A percentile compares a stretch with the other conserved stretches of the same genome.
phyloP scores from a whole-genome alignment of 2,113 vertebrate species.

The Columba janthina region DNA sequence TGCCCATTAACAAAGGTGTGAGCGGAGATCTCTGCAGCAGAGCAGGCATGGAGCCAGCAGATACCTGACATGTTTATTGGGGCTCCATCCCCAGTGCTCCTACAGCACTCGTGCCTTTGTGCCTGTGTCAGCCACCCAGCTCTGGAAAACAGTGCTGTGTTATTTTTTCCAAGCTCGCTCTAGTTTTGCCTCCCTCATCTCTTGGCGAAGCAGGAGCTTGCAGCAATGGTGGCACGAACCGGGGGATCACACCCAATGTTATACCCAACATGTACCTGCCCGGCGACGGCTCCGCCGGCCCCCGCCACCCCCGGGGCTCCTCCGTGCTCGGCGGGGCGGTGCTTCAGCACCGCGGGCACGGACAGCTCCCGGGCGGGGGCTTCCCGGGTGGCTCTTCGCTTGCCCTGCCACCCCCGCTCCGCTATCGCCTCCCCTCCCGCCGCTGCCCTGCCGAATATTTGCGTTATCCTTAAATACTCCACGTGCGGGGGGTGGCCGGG shows the following conservation, averaged over 20 bases:
- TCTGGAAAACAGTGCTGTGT: rapidly evolving
- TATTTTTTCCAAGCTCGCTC: neutral
- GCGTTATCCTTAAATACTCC: neutral
- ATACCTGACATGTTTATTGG: rapidly evolving
- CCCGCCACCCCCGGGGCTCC: neutral
- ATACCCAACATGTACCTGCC: rapidly evolving
- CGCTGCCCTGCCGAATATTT: neutral
- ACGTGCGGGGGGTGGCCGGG: neutral
- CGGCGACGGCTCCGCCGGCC: too few species aligned
- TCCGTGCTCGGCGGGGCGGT: neutral
- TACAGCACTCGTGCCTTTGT: rapidly evolving
- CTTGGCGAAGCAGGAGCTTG: neutral
- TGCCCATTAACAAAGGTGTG: neutral
- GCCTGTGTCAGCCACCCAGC: rapidly evolving
- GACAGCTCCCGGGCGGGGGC: neutral
- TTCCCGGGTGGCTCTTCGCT: rapidly evolving
- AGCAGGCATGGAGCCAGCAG: neutral
- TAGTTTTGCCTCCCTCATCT: rapidly evolving
- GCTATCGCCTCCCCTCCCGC: neutral
- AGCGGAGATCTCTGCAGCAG: neutral
- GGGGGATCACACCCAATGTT: rapidly evolving
- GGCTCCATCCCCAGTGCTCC: too few species aligned
- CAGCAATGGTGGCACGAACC: rapidly evolving
- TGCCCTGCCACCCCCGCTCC: rapidly evolving
- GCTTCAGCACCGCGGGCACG: neutral